Percentiles rank a stretch among this genome's conserved stretches.
Evolutionary conservation across 2,113 vertebrate genomes (phyloP).

Genomic region (Amblyornis subalaris): DNA sequence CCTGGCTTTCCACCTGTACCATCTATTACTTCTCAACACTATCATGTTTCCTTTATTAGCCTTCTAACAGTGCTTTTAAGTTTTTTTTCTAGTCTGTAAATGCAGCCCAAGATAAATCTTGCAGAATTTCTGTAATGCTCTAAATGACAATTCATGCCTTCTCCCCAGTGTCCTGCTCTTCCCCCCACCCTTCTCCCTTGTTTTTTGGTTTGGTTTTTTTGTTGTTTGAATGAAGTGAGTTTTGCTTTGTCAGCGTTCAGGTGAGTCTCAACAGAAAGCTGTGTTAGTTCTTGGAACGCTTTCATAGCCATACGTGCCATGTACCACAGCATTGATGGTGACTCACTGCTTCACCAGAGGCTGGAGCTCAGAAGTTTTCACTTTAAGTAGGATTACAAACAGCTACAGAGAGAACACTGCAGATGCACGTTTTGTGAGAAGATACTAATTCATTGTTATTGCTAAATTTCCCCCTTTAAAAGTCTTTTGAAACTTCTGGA

Average conservation of each 20-base stretch:
- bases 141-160: neutral
- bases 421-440: neutral
- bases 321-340: neutral
- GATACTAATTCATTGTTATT: neutral
- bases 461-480: slow-evolving; percentile 8
- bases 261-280: neutral
- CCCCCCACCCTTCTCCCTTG: neutral
- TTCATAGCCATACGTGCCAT: neutral
- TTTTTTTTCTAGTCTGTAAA: neutral
- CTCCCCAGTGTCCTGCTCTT: neutral
- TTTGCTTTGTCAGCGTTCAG: neutral
- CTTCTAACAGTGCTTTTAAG: neutral
- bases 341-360: neutral
- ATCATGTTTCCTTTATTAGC: neutral
- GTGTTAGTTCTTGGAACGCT: neutral
- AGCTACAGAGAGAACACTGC: neutral
- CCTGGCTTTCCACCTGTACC: neutral
- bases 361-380: neutral
- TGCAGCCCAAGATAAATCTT: neutral
- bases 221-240: neutral
- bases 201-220: neutral
- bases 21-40: neutral
- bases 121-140: neutral
- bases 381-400: neutral
- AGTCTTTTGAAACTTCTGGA: neutral